Base-by-base conservation (phyloP, 2,888 invertebrate species). In the Cerastoderma edule region DNA sequence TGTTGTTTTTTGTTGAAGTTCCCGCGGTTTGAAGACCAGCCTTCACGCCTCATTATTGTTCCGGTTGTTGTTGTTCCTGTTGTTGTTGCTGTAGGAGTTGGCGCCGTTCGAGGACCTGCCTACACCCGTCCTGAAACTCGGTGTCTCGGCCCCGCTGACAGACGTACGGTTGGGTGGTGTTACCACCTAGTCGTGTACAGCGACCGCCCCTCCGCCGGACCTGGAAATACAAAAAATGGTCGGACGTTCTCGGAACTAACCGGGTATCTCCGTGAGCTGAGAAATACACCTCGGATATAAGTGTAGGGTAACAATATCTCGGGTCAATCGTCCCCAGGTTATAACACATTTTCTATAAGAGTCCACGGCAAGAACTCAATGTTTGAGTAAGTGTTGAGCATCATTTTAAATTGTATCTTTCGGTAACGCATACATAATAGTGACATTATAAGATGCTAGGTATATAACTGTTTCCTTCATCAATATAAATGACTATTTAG, bases 71-170 rank as follows among this genome's bases (percentile, higher is more conserved):
- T 10, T 10, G 10, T 10, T 10, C 39, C 16, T 39, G 8, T 16
- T 39, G 39, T 39, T 16, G 39, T 8, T 10, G 10, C 24, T 3
- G 24, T 53, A 4, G 53, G 10, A 53, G n/a, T 27, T 53, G 16
- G 8, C 57, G 1, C 2, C 33, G 32, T 32, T 13, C 28, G 3
- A 57, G 32, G 57, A 57, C n/a, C 0, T 2, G 4, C 33, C n/a
- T 2, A 32, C 57, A 57, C n/a, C 19, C 57, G n/a, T 57, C 57
- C n/a, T 57, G 57, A 32, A 33, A 24, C 13, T 57, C 57, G n/a
- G n/a, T 6, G 33, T 57, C 32, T 22, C 16, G 3, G 19, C 57
- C 57, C 32, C 57, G 32, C 3, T 32, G 30, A 32, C 57, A 57
- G 2, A 57, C 33, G 30, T 27, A 32, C 19, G 57, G 56, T 13